Evolutionary conservation across 2,888 invertebrate species (phyloP), one percentile per base, ranked within the genome.

Genomic region (Sarcophaga caerulescens): DNA sequence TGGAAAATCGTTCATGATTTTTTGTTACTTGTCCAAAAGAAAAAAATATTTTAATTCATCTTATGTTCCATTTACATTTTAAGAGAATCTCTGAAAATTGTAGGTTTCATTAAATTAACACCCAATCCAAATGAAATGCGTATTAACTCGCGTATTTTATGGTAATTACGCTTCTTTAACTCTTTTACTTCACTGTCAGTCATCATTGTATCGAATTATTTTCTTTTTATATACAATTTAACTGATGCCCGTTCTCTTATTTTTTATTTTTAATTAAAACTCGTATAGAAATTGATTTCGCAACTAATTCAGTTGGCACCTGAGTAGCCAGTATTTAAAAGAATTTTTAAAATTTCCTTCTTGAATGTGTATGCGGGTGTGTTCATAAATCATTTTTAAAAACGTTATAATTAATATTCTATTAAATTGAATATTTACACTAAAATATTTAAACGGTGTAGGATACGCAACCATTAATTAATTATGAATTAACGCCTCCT

Each of bases 71-170:
- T 10, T 35, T 84, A 92, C 92, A 90, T 57, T 77, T 82, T 87
- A 0, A 91, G 66, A 0, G 87, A 76, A 44, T 85, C 76, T 45
- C 89, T 89, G 57, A 88, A 88, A 4, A 82, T 76, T 0, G 85
- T 77, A 6, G 90, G 90, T 19, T 87, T 84, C 76, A 84, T 88
- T 44, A 91, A 81, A 81, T 91, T 91, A 10, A 89, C 90, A 21
- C 91, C 91, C n/a, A 91, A 65, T 0, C 84, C 71, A 17, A 89
- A 89, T 12, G 89, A 88, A 10, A 88, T 80, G 1, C 87, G 69
- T n/a, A 90, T 88, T 65, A 92, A 84, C 83, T 90, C 91, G 23
- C 86, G 87, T 70, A 91, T 89, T 65, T 83, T 84, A 65, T 76
- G 83, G 70, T 90, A 90, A 81, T 91, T 92, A 4, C 83, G 88